phyloP scores from a whole-genome alignment of 64 coral and sea anemone species.

The Montipora cactus region DNA sequence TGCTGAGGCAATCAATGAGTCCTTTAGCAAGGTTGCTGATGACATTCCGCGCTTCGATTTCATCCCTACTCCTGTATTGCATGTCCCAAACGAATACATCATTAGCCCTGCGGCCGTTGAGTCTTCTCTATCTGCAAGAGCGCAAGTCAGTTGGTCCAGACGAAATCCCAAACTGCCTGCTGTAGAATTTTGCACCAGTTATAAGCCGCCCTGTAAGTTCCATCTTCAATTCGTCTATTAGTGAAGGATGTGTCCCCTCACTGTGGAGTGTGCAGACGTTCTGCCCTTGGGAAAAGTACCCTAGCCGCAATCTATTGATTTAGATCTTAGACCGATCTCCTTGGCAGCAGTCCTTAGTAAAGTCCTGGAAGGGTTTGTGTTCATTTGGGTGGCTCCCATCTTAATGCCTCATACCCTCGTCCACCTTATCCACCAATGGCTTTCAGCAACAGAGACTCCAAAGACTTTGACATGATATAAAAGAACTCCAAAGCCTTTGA shows the following conservation, averaged over 20 bases:
- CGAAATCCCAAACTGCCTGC: background rate
- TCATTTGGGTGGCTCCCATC: background rate
- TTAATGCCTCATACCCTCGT: background rate
- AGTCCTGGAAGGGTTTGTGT: slow-evolving; percentile 33
- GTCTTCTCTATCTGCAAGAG: background rate
- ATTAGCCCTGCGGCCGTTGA: background rate
- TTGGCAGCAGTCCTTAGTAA: slow-evolving; percentile 12
- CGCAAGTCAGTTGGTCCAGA: background rate
- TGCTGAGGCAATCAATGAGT: background rate
- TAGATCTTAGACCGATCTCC: background rate
- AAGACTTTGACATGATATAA: too few relatives aligned
- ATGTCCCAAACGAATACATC: background rate
- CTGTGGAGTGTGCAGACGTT: slow-evolving; percentile 29
- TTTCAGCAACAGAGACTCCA: too few relatives aligned
- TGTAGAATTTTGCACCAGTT: background rate
- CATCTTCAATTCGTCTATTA: slow-evolving; percentile 31
- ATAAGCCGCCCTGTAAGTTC: background rate
- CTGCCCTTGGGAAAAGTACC: slow-evolving; percentile 35
- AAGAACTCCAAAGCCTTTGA: too few relatives aligned
- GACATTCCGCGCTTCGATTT: background rate
- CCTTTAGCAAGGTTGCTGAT: background rate
- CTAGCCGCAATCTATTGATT: slow-evolving; percentile 12
- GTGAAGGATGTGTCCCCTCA: slow-evolving; percentile 1
- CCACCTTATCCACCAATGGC: too few relatives aligned
- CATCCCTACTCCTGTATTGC: background rate